phyloP scores from a whole-genome alignment of 2,888 invertebrate species.

The Drosophila merina region DNA sequence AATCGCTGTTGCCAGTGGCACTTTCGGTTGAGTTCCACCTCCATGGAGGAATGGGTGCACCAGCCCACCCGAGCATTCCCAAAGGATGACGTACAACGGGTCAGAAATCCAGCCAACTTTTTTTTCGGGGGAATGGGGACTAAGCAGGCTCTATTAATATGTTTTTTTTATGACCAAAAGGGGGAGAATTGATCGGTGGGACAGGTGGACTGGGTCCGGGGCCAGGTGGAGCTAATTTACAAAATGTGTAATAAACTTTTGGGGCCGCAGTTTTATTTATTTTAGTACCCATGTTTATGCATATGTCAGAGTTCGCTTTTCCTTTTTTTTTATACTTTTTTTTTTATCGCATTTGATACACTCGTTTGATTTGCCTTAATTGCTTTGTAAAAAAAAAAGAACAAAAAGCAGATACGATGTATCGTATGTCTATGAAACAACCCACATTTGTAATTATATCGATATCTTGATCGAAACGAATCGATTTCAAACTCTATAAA shows the following conservation, averaged over 20 bases:
- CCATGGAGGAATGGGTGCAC: constrained; percentile 40
- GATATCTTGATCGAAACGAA: constrained; percentile 28
- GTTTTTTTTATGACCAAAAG: constrained; percentile 24
- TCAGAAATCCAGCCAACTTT: not conserved
- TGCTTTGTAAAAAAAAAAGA: constrained; percentile 33
- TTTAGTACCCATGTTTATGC: constrained; percentile 28
- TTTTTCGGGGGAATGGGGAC: not conserved
- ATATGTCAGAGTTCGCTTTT: constrained; percentile 44
- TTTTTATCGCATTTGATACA: constrained; percentile 5
- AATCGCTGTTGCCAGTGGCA: constrained; percentile 44
- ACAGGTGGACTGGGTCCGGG: not conserved
- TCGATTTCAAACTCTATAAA: constrained; percentile 44
- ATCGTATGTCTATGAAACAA: constrained; percentile 24
- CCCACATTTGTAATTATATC: constrained; percentile 36
- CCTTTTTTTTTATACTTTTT: not conserved
- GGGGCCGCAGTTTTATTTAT: constrained; percentile 31
- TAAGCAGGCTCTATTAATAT: constrained; percentile 35
- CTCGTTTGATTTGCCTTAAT: constrained; percentile 38
- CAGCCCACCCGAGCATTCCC: constrained; percentile 28
- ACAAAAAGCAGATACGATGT: constrained; percentile 6
- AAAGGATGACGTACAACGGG: constrained; percentile 48
- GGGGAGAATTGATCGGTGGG: constrained; percentile 18
- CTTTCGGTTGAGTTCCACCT: no score
- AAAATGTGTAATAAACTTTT: constrained; percentile 59
- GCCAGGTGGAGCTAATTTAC: constrained; percentile 53